A percentile compares a stretch with the other conserved stretches of the same genome.
These are phyloP conservation scores for Smutsia gigantea DNA, from an alignment of 2,797 vertebrate species.

Conservation along the genomic window DNA sequence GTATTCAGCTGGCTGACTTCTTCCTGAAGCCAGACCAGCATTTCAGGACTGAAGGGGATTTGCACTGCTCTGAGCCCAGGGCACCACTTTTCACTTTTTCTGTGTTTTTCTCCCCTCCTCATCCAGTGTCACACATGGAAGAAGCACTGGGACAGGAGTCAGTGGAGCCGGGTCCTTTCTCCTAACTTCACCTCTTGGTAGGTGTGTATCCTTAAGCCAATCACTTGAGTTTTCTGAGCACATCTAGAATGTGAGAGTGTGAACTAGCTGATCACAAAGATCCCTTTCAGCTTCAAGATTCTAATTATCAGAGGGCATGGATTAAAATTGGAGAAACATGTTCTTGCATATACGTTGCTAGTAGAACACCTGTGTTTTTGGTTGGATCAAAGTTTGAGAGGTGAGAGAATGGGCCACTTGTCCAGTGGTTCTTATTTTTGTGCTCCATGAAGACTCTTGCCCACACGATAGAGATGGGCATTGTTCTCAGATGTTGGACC, in stretches of 20 bases:
- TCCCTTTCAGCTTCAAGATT: not conserved
- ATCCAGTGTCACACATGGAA: not conserved
- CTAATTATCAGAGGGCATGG: not conserved
- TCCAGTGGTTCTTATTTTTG: not conserved
- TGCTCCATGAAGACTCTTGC: not conserved
- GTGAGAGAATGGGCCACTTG: not conserved
- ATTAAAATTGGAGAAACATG: not conserved
- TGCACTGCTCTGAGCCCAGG: not conserved
- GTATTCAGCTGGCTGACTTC: constrained; percentile 55
- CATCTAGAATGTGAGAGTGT: not conserved
- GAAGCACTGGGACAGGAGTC: not conserved
- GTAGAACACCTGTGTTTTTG: not conserved
- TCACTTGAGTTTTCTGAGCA: not conserved
- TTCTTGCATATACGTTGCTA: not conserved
- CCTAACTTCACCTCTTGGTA: not conserved
- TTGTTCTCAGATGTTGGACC: not conserved
- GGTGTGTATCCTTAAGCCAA: not conserved
- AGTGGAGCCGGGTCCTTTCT: not conserved
- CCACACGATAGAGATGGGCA: not conserved
- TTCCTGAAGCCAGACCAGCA: constrained; percentile 65
- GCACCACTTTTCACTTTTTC: not conserved
- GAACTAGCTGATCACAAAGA: not conserved
- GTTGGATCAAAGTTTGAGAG: not conserved
- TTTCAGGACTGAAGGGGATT: constrained; percentile 25
- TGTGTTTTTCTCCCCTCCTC: not conserved